phyloP scores from a whole-genome alignment of 1,140 invertebrate species.

The Psix sp. region DNA sequence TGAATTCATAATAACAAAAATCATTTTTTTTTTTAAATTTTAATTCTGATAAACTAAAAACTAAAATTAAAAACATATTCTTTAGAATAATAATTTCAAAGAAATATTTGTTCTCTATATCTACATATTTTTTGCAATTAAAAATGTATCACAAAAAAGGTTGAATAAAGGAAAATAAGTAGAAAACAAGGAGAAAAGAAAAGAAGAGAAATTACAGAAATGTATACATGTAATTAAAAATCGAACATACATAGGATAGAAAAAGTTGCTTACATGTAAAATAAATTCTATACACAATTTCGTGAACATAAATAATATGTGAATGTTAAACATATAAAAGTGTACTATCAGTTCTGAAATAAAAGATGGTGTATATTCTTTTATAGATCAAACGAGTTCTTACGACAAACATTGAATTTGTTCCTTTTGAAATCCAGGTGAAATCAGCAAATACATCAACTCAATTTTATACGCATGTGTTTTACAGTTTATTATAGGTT shows the following conservation, averaged over 20 bases:
- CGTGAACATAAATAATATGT: slow-evolving; percentile 44
- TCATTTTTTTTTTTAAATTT: too few species aligned
- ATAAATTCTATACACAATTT: slow-evolving; percentile 44
- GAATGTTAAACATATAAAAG: slow-evolving; percentile 30
- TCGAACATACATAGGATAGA: slow-evolving; percentile 37
- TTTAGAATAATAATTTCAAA: too few species aligned
- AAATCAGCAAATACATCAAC: slow-evolving; percentile 52
- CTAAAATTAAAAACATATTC: too few species aligned
- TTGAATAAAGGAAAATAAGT: background rate
- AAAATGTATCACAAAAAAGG: too few species aligned
- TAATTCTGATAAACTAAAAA: too few species aligned
- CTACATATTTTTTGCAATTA: too few species aligned
- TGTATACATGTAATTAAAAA: slow-evolving; percentile 30
- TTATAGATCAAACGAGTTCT: slow-evolving; percentile 13
- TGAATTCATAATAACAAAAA: too few species aligned
- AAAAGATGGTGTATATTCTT: slow-evolving; percentile 15
- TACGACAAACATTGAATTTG: slow-evolving; percentile 18
- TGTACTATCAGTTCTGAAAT: slow-evolving; percentile 23
- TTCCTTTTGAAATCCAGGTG: slow-evolving; percentile 24
- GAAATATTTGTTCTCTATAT: too few species aligned
- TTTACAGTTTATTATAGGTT: slow-evolving; percentile 78
- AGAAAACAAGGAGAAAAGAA: background rate
- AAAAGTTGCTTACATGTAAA: slow-evolving; percentile 41
- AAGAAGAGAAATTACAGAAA: background rate
- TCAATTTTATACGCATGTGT: slow-evolving; percentile 72